Percentiles rank a stretch among this genome's conserved stretches.
These are phyloP conservation scores for Cantharis rustica DNA, from an alignment of 2,888 invertebrate genomes.

Conservation along the genomic window DNA sequence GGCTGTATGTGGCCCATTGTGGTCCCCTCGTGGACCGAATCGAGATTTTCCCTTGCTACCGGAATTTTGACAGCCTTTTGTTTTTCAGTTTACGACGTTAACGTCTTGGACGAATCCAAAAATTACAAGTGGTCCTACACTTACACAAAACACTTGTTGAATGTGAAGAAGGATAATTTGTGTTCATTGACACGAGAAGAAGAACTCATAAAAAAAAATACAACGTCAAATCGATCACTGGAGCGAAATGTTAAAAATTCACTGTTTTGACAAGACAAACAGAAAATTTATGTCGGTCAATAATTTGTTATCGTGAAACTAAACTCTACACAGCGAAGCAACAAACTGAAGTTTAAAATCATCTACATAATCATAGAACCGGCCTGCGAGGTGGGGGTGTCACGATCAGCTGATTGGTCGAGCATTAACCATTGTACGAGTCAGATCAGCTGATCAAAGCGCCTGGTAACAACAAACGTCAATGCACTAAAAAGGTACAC, in stretches of 20 bases:
- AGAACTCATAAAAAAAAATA: neutral
- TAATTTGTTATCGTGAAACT: constrained; percentile 19
- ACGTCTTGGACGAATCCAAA: constrained; percentile 26
- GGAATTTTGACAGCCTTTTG: constrained; percentile 53
- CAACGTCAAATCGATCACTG: neutral
- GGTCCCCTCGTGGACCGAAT: constrained; percentile 53
- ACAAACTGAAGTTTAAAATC: constrained; percentile 26
- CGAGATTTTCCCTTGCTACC: constrained; percentile 54
- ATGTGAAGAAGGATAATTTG: constrained; percentile 12
- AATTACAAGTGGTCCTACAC: constrained; percentile 16
- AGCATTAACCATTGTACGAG: constrained; percentile 40
- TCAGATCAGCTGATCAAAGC: constrained; percentile 45
- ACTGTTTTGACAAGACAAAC: constrained; percentile 10
- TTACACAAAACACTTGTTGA: constrained; percentile 19
- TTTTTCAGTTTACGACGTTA: constrained; percentile 1
- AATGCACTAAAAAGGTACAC: constrained; percentile 2
- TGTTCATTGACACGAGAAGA: constrained; percentile 28
- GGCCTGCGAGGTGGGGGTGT: constrained; percentile 23
- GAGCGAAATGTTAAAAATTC: neutral
- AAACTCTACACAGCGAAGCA: constrained; percentile 31
- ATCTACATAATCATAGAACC: constrained; percentile 33
- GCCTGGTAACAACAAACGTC: constrained; percentile 41
- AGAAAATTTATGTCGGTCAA: neutral
- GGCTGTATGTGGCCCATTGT: constrained; percentile 57
- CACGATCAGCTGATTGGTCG: constrained; percentile 42